Evolutionary conservation across 1,140 invertebrate genomes (phyloP).

Genomic region (Drosophila subpulchrella): DNA sequence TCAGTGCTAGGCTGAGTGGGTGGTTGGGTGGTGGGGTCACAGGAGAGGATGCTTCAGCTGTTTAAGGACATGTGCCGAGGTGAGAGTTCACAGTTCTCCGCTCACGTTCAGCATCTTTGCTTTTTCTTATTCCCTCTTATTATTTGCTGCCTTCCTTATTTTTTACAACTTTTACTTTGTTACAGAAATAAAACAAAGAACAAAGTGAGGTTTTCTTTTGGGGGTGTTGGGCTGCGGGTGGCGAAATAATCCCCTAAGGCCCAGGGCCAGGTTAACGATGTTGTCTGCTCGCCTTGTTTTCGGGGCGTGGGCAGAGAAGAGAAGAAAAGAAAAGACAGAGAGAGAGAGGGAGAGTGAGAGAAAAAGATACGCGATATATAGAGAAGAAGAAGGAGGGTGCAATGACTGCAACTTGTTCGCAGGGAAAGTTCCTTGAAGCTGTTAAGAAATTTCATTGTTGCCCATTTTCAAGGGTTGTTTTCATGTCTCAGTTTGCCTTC

Average conservation of each 20-base stretch:
- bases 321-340: constrained; percentile 5
- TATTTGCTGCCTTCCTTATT: constrained; percentile 25
- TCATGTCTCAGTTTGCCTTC: constrained; percentile 19
- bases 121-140: constrained; percentile 18
- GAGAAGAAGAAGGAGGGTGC: constrained; percentile 39
- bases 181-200: constrained; percentile 72
- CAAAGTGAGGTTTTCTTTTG: constrained; percentile 25
- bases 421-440: constrained; percentile 65
- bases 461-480: constrained; percentile 53
- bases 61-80: constrained; percentile 49
- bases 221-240: constrained; percentile 11
- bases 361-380: not conserved
- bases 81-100: constrained; percentile 50
- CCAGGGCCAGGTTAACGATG: constrained; percentile 64
- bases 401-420: constrained; percentile 65
- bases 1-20: constrained; percentile 3
- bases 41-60: constrained; percentile 33
- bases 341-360: too few species aligned
- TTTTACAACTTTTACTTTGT: constrained; percentile 74
- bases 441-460: constrained; percentile 66
- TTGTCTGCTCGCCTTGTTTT: constrained; percentile 42
- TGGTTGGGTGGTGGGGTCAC: not conserved
- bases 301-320: constrained; percentile 24
- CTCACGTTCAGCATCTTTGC: constrained; percentile 42
- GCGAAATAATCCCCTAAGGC: constrained; percentile 46